phyloP scores from a whole-genome alignment of 2,888 invertebrate genomes.

The Spisula subtruncata region DNA sequence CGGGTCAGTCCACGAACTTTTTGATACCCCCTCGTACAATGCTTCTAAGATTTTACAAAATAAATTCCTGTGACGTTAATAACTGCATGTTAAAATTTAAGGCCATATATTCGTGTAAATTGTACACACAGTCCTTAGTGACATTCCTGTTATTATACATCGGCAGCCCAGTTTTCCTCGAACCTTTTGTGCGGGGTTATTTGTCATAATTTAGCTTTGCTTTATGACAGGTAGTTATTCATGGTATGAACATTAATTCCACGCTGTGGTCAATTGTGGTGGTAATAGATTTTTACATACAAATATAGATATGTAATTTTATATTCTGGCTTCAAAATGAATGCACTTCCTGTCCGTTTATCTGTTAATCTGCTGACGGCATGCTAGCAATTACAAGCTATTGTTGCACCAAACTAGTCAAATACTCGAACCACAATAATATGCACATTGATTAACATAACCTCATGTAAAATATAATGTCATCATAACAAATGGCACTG shows the following conservation, averaged over 20 bases:
- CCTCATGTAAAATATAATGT: no score
- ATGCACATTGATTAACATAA: no score
- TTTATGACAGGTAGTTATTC: not conserved
- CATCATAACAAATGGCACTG: no score
- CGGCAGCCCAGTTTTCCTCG: not conserved
- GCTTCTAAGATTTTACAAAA: no score
- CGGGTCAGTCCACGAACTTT: no score
- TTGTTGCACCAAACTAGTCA: no score
- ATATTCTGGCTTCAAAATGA: not conserved
- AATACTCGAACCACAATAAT: no score
- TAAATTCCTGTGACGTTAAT: no score
- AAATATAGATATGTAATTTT: not conserved
- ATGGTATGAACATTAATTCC: slow-evolving; percentile 14
- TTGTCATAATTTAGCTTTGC: not conserved
- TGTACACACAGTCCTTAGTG: not conserved
- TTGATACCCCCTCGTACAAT: no score
- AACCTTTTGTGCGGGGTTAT: not conserved
- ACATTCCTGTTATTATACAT: not conserved
- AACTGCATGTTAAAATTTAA: not conserved
- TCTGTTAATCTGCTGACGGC: not conserved
- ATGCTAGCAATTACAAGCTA: no score
- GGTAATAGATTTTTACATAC: not conserved
- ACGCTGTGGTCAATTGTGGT: not conserved
- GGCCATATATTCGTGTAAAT: not conserved
- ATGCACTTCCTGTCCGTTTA: not conserved